Conservation (phyloP, 2,113 vertebrate genomes). For the Argyrosomus japonicus region DNA sequence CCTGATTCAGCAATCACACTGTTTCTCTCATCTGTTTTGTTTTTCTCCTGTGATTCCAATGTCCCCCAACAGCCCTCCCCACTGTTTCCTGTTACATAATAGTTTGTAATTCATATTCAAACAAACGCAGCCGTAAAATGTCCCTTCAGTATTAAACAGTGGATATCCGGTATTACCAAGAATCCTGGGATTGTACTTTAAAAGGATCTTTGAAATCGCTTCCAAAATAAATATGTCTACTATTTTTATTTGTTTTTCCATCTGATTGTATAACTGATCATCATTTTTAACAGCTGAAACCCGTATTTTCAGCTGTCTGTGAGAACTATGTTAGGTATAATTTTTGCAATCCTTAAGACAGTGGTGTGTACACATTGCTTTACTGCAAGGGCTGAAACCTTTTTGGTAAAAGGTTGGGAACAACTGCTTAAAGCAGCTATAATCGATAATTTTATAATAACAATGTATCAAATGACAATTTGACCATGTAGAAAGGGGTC, state of each 20-base stretch:
- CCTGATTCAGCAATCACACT: constrained; percentile 21
- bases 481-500: no score
- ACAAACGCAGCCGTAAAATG: constrained; percentile 29
- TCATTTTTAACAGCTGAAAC: neutral
- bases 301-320: neutral
- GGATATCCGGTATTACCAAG: constrained; percentile 28
- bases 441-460: no score
- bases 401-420: no score
- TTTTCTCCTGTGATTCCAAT: constrained; percentile 21
- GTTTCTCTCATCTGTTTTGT: constrained; percentile 45
- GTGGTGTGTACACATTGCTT: neutral
- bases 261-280: neutral
- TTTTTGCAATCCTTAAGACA: neutral
- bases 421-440: no score
- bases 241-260: neutral
- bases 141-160: constrained; percentile 17
- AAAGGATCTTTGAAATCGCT: neutral
- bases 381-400: no score
- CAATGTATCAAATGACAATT: no score
- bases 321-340: neutral
- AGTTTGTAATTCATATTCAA: constrained; percentile 48
- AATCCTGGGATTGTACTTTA: constrained; percentile 39
- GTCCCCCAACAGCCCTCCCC: neutral
- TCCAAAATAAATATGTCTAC: neutral
- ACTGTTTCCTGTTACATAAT: constrained; percentile 42